Base-by-base conservation (phyloP, 2,113 vertebrate genomes). In the Hippocampus comes region DNA sequence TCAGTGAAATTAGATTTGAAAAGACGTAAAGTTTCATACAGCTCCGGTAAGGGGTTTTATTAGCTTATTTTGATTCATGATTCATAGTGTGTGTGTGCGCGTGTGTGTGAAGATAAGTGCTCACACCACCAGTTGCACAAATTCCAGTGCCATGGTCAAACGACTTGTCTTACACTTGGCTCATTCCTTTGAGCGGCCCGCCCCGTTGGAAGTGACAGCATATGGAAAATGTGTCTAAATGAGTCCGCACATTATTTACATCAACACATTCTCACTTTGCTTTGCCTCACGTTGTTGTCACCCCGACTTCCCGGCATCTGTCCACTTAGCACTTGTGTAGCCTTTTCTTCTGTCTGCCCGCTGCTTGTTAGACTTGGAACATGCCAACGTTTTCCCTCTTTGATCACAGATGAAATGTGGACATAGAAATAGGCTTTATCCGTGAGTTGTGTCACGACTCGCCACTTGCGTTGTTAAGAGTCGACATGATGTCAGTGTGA, bases 211-310 rank as follows among this genome's bases (percentile, higher is more conserved):
- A 93, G 81, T 89, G 85, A 91, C 80, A 78, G 85, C 83, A 70
- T 76, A 91, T 92, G 90, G 91, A 91, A 90, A 93, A 92, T 87
- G 83, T 83, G 92, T 91, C 94, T 92, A 90, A 90, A 91, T 88
- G 82, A 88, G 86, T 87, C 81, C 77, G 38, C 84, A 77, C 90
- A 90, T 91, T 80, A 90, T 84, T 89, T 85, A 91, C 81, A 83
- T 91, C 88, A 87, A 83, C 71, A 3, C 82, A 73, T 82, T 86
- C 86, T 75, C 86, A 76, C 84, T 91, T 90, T 57, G 82, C 68
- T 80, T 60, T 49, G 41, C 5, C 73, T 41, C 61, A 43, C 20
- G 18, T 25, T 46, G 67, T 41, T 57, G 27, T 56, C 68, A 59
- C 53, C 68, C 64, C 57, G 68, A 38, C 34, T 61, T 63, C 73